phyloP scores from a whole-genome alignment of 2,113 vertebrate genomes.

The Psittacula cyanocephala region DNA sequence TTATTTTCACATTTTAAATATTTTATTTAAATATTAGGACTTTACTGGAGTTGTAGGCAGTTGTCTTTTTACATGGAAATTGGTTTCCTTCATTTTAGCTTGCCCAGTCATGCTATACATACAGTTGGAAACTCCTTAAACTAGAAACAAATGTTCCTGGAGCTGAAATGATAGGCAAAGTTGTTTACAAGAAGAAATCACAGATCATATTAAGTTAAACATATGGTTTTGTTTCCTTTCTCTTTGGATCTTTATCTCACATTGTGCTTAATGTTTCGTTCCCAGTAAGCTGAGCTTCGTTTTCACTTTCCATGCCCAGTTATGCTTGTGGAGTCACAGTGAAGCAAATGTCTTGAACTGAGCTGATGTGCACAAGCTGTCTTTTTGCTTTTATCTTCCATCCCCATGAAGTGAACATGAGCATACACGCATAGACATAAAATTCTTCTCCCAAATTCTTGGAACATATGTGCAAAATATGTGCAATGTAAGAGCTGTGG shows the following conservation, averaged over 20 bases:
- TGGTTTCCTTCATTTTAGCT: not conserved
- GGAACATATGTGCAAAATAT: not conserved
- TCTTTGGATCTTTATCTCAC: constrained; percentile 8
- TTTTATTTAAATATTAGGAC: not conserved
- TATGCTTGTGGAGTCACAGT: not conserved
- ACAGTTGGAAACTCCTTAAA: not conserved
- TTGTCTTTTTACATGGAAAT: not conserved
- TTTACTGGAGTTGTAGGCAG: not conserved
- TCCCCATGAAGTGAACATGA: not conserved
- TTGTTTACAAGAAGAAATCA: constrained; percentile 46
- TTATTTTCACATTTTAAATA: not conserved
- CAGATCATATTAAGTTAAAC: constrained; percentile 2
- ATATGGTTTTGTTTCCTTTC: constrained; percentile 25
- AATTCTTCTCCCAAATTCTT: not conserved
- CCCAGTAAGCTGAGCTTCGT: not conserved
- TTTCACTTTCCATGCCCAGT: not conserved
- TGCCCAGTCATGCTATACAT: not conserved
- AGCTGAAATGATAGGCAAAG: not conserved
- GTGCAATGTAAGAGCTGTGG: not conserved
- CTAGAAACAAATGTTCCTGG: constrained; percentile 11
- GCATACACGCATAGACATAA: not conserved
- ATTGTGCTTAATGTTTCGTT: not conserved
- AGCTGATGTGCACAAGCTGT: not conserved
- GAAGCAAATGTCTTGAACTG: not conserved
- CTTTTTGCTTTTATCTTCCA: not conserved